Evolutionary conservation across 1,140 invertebrate genomes (phyloP).

Genomic region (Brachionus rubens): DNA sequence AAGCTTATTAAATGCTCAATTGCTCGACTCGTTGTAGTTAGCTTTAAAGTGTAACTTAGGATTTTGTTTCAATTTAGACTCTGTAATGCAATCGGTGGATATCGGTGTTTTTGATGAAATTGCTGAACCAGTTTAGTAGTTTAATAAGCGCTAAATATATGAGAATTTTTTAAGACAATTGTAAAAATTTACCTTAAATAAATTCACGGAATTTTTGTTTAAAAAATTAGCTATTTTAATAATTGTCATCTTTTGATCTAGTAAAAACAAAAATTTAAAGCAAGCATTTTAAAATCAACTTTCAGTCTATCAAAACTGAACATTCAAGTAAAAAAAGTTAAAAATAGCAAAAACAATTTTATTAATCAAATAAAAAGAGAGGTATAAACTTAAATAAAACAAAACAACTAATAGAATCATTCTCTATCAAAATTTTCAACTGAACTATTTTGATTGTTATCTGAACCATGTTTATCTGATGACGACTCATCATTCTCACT

Average conservation of each 20-base stretch:
- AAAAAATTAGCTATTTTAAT: background rate
- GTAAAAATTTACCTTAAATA: too few species aligned
- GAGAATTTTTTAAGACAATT: too few species aligned
- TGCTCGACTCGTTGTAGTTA: too few species aligned
- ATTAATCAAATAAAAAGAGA: background rate
- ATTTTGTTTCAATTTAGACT: too few species aligned
- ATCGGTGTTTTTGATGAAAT: too few species aligned
- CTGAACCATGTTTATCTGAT: conserved; percentile 26
- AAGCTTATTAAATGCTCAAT: too few species aligned
- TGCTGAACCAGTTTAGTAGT: too few species aligned
- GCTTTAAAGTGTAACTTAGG: too few species aligned
- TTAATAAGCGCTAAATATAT: too few species aligned
- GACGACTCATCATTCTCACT: conserved; percentile 8
- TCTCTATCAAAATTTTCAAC: background rate
- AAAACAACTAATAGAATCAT: background rate
- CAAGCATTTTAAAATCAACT: too few species aligned
- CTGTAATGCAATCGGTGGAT: too few species aligned
- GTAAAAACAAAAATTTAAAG: background rate
- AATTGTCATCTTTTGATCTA: background rate
- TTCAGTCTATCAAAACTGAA: conserved; percentile 10
- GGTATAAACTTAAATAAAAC: conserved; percentile 27
- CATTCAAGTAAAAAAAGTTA: background rate
- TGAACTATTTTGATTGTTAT: conserved; percentile 16
- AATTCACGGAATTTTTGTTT: too few species aligned
- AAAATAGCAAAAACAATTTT: background rate